Conservation (phyloP, 2,888 invertebrate species). For the Eucera pruinosa region DNA sequence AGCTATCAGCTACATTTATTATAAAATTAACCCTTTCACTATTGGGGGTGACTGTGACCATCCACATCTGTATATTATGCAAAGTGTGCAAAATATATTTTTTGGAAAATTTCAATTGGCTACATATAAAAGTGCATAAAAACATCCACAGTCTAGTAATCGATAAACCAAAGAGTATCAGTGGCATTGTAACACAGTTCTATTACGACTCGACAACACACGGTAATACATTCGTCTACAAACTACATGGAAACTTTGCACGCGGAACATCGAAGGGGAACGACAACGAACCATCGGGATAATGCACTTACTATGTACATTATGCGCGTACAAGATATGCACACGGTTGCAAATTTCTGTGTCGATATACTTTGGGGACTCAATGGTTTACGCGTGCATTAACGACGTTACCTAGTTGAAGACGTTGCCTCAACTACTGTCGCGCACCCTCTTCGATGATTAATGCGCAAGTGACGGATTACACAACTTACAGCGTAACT, state of each 20-base stretch:
- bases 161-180: slow-evolving; percentile 34
- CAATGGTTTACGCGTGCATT: slow-evolving; percentile 18
- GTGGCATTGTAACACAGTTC: slow-evolving; percentile 16
- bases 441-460: not conserved
- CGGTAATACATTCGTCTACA: slow-evolving; percentile 32
- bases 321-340: slow-evolving; percentile 29
- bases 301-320: slow-evolving; percentile 55
- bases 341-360: slow-evolving; percentile 24
- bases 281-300: slow-evolving; percentile 47
- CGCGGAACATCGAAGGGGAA: slow-evolving; percentile 54
- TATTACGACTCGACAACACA: slow-evolving; percentile 43
- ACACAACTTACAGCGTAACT: not conserved
- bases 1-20: too few relatives aligned
- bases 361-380: slow-evolving; percentile 36
- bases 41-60: too few relatives aligned
- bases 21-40: too few relatives aligned
- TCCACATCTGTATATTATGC: too few relatives aligned
- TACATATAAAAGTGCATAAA: too few relatives aligned
- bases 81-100: too few relatives aligned
- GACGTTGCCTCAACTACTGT: not conserved
- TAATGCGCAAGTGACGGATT: not conserved
- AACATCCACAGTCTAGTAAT: slow-evolving; percentile 19
- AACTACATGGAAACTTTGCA: slow-evolving; percentile 49
- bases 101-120: too few relatives aligned
- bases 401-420: slow-evolving; percentile 4